Evolutionary conservation across 2,797 vertebrate genomes (phyloP).

Genomic region (Hydrolagus colliei): DNA sequence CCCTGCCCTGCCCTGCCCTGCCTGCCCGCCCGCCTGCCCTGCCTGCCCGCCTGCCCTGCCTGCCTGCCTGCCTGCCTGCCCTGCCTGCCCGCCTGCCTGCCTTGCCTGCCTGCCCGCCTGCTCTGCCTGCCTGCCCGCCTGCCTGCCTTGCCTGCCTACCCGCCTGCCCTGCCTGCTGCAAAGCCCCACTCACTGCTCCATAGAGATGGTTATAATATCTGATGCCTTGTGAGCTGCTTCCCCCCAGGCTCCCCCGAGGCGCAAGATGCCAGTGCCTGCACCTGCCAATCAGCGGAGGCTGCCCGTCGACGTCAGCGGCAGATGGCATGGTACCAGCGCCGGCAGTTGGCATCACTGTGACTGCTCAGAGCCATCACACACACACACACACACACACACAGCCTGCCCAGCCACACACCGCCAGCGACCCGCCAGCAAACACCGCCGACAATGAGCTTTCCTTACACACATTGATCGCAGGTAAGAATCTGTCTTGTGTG

Average conservation of each 20-base stretch:
- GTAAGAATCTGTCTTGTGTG: background rate
- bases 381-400: background rate
- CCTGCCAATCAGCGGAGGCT: constrained; percentile 39
- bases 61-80: background rate
- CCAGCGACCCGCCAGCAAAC: no score
- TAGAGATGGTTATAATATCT: constrained; percentile 16
- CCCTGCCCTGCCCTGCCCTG: no score
- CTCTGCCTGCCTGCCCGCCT: no score
- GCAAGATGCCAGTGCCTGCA: constrained; percentile 30
- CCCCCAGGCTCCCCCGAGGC: constrained; percentile 26
- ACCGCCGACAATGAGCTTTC: constrained; percentile 22
- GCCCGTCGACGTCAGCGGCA: constrained; percentile 98
- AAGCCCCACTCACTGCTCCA: constrained; percentile 21
- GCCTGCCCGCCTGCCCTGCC: no score
- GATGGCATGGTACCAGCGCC: constrained; percentile 99
- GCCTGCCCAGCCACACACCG: no score
- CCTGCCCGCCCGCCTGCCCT: no score
- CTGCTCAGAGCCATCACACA: constrained; percentile 73
- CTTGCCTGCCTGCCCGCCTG: no score
- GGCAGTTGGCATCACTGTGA: constrained; percentile 98
- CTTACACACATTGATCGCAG: background rate
- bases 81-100: no score
- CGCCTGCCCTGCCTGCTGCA: background rate
- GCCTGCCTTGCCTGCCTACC: no score
- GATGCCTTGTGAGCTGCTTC: constrained; percentile 18